Base-by-base conservation (phyloP, 2,113 vertebrate species). In the Odobenus rosmarus region DNA sequence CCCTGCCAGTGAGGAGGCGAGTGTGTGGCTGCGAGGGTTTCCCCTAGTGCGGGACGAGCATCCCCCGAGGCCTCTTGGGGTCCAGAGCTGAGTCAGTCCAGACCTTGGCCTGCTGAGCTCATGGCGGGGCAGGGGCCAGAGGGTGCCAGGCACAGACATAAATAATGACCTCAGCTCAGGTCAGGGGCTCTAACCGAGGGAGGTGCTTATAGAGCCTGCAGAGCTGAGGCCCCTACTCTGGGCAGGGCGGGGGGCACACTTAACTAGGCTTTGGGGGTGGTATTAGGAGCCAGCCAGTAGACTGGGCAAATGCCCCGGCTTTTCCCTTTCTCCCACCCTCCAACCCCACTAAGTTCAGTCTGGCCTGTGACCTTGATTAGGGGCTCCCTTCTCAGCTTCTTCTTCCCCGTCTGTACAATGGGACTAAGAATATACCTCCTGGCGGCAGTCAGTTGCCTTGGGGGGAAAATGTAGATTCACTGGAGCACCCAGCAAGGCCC, bases 11-110 rank as follows among this genome's bases (percentile, higher is more conserved):
- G 31, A 46, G 67, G 3, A 28, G 16, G 59, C 39, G 15, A 0
- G 0, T 0, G 0, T 1, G 12, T 0, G 3, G 53, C 46, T 26
- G 26, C n/a, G 39, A 26, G 33, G 0, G 2, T n/a, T 59, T 36
- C 71, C n/a, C 36, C 36, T 5, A 0, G 77, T 1, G 14, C 2
- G 5, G 74, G 18, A 77, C 12, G 15, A 76, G n/a, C 88, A 15
- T 33, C 61, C 61, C 26, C 7, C 0, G 3, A 31, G 13, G 57
- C 61, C 36, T 59, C 88, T 0, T 1, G 28, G 28, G 49, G 14
- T 26, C 81, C 7, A 8, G 21, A 28, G 76, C 39, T 72, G 36
- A 81, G 53, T 55, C 76, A 76, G 62, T 51, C 11, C 71, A 4
- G 77, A 33, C 46, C 61, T 46, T 53, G 28, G 21, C 77, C 61